These are phyloP conservation scores for Drosophila villosipedis DNA, from an alignment of 2,888 invertebrate species.

Conservation along the genomic window DNA sequence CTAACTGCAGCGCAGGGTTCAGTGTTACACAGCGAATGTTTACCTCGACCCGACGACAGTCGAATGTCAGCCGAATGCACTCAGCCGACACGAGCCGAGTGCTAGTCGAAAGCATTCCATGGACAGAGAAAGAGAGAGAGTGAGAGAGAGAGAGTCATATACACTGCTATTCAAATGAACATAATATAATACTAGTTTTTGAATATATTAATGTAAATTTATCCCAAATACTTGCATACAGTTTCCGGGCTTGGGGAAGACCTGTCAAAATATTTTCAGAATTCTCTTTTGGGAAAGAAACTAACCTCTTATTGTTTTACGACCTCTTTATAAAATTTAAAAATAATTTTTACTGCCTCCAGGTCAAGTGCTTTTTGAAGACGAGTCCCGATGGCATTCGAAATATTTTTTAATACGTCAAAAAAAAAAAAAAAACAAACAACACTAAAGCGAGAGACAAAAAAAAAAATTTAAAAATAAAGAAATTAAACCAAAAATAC, in stretches of 20 bases:
- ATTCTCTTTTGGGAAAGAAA: background rate
- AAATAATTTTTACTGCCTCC: background rate
- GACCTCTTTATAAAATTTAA: background rate
- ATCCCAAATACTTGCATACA: background rate
- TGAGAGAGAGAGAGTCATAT: background rate
- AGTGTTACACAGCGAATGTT: constrained; percentile 8
- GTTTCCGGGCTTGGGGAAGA: background rate
- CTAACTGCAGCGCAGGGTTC: constrained; percentile 17
- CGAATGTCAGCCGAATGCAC: constrained; percentile 35
- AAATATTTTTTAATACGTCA: background rate
- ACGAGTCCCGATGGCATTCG: background rate
- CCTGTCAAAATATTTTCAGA: background rate
- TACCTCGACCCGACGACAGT: constrained; percentile 2
- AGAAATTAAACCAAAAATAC: background rate
- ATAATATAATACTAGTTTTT: background rate
- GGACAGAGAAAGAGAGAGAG: background rate
- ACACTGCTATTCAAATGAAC: background rate
- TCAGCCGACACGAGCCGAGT: constrained; percentile 19
- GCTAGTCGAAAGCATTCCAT: constrained; percentile 7
- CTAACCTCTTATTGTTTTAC: background rate
- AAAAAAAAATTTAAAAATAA: background rate
- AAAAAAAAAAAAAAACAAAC: background rate
- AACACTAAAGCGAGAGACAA: background rate
- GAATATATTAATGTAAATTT: background rate
- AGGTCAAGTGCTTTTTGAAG: background rate